These are phyloP conservation scores for Drosophila malerkotliana DNA, from an alignment of 1,140 invertebrate genomes.

Conservation along the genomic window DNA sequence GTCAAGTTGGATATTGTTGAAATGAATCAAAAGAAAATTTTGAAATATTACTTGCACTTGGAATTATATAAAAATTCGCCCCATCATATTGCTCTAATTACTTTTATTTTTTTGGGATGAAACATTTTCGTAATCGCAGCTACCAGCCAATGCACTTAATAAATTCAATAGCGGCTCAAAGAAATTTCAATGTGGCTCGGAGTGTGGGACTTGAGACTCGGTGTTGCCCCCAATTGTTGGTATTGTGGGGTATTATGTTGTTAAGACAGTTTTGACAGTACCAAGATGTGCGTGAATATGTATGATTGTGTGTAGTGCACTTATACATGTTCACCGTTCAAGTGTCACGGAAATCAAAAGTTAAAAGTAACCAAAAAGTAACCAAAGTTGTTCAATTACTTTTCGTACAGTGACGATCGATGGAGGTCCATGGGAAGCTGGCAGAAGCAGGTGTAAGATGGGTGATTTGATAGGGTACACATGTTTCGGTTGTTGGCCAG, in stretches of 20 bases:
- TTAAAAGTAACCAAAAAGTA: slow-evolving; percentile 50
- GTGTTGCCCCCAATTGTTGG: slow-evolving; percentile 32
- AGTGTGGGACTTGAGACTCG: slow-evolving; percentile 12
- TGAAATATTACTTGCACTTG: slow-evolving; percentile 51
- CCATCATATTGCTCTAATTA: slow-evolving; percentile 71
- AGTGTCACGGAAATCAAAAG: slow-evolving; percentile 68
- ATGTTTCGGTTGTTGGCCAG: not conserved
- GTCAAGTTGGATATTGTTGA: slow-evolving; percentile 65
- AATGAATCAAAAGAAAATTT: slow-evolving; percentile 51
- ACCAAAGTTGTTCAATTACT: slow-evolving; percentile 42
- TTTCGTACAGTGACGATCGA: slow-evolving; percentile 5
- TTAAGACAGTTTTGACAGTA: slow-evolving; percentile 68
- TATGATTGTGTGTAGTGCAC: not conserved
- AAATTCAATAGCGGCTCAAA: slow-evolving; percentile 59
- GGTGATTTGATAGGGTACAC: slow-evolving; percentile 3
- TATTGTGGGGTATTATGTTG: slow-evolving; percentile 68
- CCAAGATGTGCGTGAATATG: slow-evolving; percentile 4
- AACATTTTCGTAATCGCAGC: slow-evolving; percentile 73
- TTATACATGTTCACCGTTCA: slow-evolving; percentile 30
- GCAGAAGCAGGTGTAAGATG: slow-evolving; percentile 28
- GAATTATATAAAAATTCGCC: slow-evolving; percentile 47
- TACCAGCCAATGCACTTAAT: slow-evolving; percentile 65
- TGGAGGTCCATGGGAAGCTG: slow-evolving; percentile 18
- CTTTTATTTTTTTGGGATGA: slow-evolving; percentile 60
- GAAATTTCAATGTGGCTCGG: slow-evolving; percentile 52